Conservation (phyloP, 2,797 vertebrate species). For the Okamejei kenojei region DNA sequence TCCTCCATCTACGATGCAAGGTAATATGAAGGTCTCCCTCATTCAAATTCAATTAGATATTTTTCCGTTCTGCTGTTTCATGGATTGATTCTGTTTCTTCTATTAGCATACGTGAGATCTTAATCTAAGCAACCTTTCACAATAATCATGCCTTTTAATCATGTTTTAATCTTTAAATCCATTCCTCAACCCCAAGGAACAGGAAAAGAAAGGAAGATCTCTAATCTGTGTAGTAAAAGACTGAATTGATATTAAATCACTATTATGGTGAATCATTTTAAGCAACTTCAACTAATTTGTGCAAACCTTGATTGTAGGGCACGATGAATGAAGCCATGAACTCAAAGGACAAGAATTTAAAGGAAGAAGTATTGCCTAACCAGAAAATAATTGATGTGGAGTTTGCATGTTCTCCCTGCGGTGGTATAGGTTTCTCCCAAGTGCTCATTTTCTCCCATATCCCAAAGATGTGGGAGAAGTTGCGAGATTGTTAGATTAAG, state of each 20-base stretch:
- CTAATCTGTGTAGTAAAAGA: neutral
- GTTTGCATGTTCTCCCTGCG: no score
- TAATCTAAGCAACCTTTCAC: neutral
- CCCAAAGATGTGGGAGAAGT: no score
- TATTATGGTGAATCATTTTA: neutral
- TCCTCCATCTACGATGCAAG: no score
- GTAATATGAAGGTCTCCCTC: neutral
- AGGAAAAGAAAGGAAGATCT: no score
- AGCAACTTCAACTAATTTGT: neutral
- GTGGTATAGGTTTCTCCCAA: no score
- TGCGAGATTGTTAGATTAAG: no score
- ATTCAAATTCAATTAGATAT: neutral
- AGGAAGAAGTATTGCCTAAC: no score
- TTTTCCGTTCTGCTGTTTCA: neutral
- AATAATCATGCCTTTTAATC: neutral
- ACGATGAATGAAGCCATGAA: neutral
- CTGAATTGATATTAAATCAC: neutral
- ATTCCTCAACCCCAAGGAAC: no score
- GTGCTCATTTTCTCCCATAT: no score
- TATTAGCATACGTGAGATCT: neutral
- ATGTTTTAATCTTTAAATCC: neutral
- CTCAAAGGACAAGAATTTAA: neutral
- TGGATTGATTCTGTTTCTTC: neutral
- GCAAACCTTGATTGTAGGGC: neutral
- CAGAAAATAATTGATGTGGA: no score